These are phyloP conservation scores for Podilymbus podiceps DNA, from an alignment of 2,113 vertebrate species.

Conservation along the genomic window DNA sequence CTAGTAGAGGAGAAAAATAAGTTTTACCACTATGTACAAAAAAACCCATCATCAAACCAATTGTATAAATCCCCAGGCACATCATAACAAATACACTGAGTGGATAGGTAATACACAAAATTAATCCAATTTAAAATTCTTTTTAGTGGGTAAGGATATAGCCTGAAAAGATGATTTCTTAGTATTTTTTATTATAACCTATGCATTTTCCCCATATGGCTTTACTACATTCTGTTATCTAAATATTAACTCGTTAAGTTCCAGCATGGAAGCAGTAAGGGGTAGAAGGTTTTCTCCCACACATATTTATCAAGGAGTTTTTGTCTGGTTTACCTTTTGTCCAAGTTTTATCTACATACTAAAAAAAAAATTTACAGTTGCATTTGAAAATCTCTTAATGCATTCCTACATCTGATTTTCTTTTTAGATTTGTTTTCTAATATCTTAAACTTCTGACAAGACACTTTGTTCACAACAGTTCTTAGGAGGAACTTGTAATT, in stretches of 20 bases:
- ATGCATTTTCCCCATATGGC: neutral
- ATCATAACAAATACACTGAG: neutral
- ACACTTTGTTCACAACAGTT: neutral
- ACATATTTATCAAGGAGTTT: neutral
- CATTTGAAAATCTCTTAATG: neutral
- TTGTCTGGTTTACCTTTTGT: neutral
- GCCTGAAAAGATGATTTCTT: neutral
- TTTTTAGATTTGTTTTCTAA: neutral
- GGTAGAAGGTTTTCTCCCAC: neutral
- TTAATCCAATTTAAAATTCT: fast-evolving
- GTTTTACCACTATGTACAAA: neutral
- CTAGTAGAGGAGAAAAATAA: constrained; percentile 67
- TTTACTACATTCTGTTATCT: neutral
- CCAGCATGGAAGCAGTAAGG: neutral
- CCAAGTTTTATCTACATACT: neutral
- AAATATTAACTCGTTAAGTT: neutral
- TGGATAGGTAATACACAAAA: neutral
- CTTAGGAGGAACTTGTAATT: neutral
- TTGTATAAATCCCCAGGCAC: neutral
- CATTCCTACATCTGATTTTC: neutral
- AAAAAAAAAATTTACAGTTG: no score
- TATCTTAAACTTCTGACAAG: neutral
- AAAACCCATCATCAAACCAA: neutral
- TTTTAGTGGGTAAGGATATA: neutral
- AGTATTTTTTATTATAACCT: neutral